Conservation (phyloP, 2,888 invertebrate species). For the Troides oblongomaculatus region DNA sequence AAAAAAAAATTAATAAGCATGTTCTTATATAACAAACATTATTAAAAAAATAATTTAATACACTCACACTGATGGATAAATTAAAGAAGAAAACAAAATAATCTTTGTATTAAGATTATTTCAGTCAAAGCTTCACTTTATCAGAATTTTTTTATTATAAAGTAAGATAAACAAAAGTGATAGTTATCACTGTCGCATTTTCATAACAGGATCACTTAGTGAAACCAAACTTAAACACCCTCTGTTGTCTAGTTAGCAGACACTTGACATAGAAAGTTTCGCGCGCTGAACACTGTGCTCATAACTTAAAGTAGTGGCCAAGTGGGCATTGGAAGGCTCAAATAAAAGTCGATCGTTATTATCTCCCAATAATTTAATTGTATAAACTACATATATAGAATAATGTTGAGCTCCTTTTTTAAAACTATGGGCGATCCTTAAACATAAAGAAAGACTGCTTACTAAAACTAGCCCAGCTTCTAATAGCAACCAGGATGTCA, state of each 20-base stretch:
- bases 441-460: too few species aligned
- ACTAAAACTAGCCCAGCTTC: too few species aligned
- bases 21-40: too few species aligned
- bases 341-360: neutral
- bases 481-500: too few species aligned
- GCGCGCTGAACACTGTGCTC: neutral
- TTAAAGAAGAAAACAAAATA: too few species aligned
- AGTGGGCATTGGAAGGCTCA: neutral
- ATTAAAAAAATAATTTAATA: too few species aligned
- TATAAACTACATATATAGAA: neutral
- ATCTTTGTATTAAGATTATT: too few species aligned
- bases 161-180: neutral
- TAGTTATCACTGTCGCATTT: neutral
- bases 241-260: slow-evolving; percentile 28
- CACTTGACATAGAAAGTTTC: slow-evolving; percentile 15
- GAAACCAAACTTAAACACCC: slow-evolving; percentile 21
- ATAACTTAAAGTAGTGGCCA: neutral
- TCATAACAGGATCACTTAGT: slow-evolving; percentile 20
- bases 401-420: neutral
- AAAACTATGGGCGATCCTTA: too few species aligned
- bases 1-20: too few species aligned
- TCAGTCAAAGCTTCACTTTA: too few species aligned
- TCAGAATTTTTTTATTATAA: neutral
- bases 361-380: neutral
- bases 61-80: too few species aligned